Conservation (phyloP, 2,113 vertebrate genomes). For the Bufo bufo region DNA sequence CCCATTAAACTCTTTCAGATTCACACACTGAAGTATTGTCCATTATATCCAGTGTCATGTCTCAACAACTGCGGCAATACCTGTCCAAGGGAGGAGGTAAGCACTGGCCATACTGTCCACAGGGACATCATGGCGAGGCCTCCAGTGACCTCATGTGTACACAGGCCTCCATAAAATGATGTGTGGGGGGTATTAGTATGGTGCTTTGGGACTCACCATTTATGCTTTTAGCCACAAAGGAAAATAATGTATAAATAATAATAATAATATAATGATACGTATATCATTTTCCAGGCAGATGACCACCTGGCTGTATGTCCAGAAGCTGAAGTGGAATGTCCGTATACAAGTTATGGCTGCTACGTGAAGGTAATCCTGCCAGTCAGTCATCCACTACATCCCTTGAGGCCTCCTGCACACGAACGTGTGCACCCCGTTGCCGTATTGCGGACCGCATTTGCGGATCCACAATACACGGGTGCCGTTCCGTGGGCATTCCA, state of each 20-base stretch:
- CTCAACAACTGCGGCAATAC: constrained; percentile 77
- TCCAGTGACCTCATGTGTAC: neutral
- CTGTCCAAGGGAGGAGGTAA: constrained; percentile 79
- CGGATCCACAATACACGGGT: no score
- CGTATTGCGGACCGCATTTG: no score
- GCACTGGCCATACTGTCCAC: neutral
- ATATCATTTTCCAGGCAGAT: constrained; percentile 67
- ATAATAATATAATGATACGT: neutral
- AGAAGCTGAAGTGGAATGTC: constrained; percentile 79
- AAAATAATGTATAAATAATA: constrained; percentile 26
- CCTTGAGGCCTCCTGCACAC: no score
- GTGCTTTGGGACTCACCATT: no score
- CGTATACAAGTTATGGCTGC: constrained; percentile 82
- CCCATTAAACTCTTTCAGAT: constrained; percentile 67
- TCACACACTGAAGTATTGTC: constrained; percentile 77
- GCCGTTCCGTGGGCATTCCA: no score
- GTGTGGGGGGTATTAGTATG: neutral
- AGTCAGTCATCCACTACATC: neutral
- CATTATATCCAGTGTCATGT: constrained; percentile 78
- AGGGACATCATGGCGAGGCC: neutral
- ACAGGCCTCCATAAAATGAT: neutral
- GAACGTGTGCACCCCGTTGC: no score
- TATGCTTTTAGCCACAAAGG: neutral
- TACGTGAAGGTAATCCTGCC: constrained; percentile 73
- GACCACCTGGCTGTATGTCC: constrained; percentile 76